Evolutionary conservation across 30 jellyfish, hydroid and myxozoan genomes (phyloP), one percentile per base, ranked within the genome.

Genomic region (Chrysaora quinquecirrha): DNA sequence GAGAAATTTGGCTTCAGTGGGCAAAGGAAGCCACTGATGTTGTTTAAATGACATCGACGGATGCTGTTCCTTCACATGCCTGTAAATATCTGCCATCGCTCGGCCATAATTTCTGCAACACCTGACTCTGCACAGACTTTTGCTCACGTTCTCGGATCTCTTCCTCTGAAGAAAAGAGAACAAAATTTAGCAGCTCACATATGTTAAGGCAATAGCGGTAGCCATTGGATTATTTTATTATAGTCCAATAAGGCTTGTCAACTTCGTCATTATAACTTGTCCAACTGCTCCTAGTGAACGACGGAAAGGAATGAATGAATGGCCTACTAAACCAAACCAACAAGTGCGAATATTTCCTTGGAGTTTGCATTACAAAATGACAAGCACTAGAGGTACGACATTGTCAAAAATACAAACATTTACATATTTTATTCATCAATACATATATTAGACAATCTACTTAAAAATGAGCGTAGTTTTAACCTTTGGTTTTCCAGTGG

Each of bases 21-120:
- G 54, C 54, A 38, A 38, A 38, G 54, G 54, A 38, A 38, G 54
- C 54, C 54, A 38, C 54, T 38, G 54, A 38, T 38, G 54, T 38
- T 38, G 54, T 38, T 38, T 6, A 38, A 38, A 38, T 38, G 54
- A 38, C 54, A 38, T 38, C 14, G 54, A 38, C 54, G 54, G 54
- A 38, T 38, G 54, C 54, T 38, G 54, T 38, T 38, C 54, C 54
- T 38, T 38, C 54, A 38, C 54, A 38, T 38, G 54, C 54, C 54
- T 38, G 54, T 38, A 38, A 38, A 38, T 38, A 38, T 38, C 54
- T 38, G 54, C 54, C 54, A 38, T 38, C 54, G 54, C 54, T 38
- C 54, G 54, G 54, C 54, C 54, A 14, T 38, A 38, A 38, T 38
- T 38, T 38, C 54, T 38, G 54, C 54, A 38, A 38, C 54, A 38